Evolutionary conservation across 2,113 vertebrate species (phyloP).

Genomic region (Dendrocopos noguchii): DNA sequence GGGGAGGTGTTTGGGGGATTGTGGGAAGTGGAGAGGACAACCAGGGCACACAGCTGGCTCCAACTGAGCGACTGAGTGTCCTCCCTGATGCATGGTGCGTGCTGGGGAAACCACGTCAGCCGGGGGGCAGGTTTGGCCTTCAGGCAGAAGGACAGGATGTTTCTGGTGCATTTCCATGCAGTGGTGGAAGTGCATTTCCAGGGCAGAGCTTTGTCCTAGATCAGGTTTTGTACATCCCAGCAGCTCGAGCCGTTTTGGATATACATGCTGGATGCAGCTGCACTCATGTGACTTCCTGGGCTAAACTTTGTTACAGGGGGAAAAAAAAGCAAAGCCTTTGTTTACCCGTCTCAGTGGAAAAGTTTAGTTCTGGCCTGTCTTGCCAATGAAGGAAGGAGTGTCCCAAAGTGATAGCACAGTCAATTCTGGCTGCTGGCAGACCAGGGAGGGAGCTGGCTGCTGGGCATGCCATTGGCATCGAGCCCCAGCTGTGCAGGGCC

Average conservation of each 20-base stretch:
- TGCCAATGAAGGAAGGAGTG: slow-evolving; percentile 44
- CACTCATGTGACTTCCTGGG: slow-evolving; percentile 11
- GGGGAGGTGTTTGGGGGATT: background rate
- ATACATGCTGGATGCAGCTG: slow-evolving; percentile 25
- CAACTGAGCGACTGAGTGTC: background rate
- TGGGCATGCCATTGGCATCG: background rate
- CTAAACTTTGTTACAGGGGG: slow-evolving; percentile 3
- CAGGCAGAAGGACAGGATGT: fast-evolving
- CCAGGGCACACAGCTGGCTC: background rate
- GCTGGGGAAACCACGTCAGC: background rate
- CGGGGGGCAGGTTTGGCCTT: background rate
- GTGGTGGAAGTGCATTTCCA: background rate
- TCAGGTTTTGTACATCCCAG: background rate
- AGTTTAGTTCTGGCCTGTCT: slow-evolving; percentile 47
- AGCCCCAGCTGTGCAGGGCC: background rate
- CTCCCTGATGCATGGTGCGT: background rate
- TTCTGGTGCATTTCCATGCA: background rate
- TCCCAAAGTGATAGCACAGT: slow-evolving; percentile 30
- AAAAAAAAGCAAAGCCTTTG: slow-evolving; percentile 58
- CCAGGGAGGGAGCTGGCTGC: background rate
- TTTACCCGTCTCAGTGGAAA: slow-evolving; percentile 58
- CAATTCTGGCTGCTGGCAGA: background rate
- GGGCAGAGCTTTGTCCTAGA: background rate
- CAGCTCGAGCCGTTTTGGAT: background rate
- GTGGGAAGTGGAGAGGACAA: background rate